Evolutionary conservation across 2,888 invertebrate genomes (phyloP), one percentile per base, ranked within the genome.

Genomic region (Polydrusus pterygomalis): DNA sequence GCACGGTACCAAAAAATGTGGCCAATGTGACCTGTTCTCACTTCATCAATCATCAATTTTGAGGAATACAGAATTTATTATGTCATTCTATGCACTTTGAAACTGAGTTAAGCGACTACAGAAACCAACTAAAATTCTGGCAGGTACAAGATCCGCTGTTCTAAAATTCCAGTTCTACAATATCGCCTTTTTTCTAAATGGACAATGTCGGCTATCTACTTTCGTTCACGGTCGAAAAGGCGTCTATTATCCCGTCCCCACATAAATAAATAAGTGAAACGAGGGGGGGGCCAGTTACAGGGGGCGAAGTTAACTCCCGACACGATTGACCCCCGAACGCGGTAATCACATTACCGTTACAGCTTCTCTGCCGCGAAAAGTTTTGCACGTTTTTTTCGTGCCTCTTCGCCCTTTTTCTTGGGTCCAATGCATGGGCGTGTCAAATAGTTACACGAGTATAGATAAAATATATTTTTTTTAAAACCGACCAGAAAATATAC

Each of bases 321-420:
- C 65, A 65, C 65, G 65, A 51, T 30, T 49, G 65, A 65, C 47
- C 70, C 58, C 43, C 51, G 49, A 49, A 58, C n/a, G 56, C 45
- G 70, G 70, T 70, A 74, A 70, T 70, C 60, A 70, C 60, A 74
- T 77, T 77, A 77, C 54, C 65, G 72, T 76, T 73, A 72, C 49
- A 49, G 72, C 72, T 38, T 65, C 68, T 76, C 69, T 76, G 68
- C 72, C 72, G 63, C 68, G 64, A 30, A 56, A 49, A 63, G 49
- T 49, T 65, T 54, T 56, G 49, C 65, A 65, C 65, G 45, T 75
- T 58, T 70, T 70, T 67, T 60, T 17, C 60, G 45, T 34, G 15
- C 49, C 45, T 60, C 62, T 17, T 17, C 15, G 43, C 54, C 30
- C 30, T 64, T 25, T 64, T 72, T 58, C 51, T 51, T 51, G n/a